Percentiles rank a stretch among this genome's conserved stretches.
phyloP scores from a whole-genome alignment of 2,113 vertebrate genomes.

The Pseudolaguvia tuberculata region DNA sequence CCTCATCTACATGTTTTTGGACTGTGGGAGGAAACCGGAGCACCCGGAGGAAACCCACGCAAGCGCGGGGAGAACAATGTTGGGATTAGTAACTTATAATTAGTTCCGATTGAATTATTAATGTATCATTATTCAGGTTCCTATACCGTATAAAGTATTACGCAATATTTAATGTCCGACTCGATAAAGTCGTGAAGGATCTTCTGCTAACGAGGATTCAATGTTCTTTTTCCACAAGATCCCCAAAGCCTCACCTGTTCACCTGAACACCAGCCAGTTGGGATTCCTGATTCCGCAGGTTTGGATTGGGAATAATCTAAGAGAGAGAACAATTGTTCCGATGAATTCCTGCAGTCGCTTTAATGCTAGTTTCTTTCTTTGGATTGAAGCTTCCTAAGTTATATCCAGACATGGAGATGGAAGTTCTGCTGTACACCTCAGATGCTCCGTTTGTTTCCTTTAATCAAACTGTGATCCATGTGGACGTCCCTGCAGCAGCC shows the following conservation, averaged over 20 bases:
- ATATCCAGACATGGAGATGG: constrained; percentile 64
- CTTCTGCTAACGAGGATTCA: background rate
- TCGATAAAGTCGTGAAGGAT: background rate
- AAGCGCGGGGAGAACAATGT: no score
- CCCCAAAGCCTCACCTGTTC: constrained; percentile 49
- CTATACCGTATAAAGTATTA: no score
- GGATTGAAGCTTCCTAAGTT: constrained; percentile 58
- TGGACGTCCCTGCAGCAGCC: constrained; percentile 3
- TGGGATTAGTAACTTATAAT: no score
- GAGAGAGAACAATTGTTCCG: no score
- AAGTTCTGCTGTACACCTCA: constrained; percentile 55
- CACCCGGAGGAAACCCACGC: no score
- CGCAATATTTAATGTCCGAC: no score
- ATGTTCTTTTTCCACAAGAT: constrained; percentile 53
- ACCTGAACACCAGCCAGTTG: constrained; percentile 66
- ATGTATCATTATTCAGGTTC: no score
- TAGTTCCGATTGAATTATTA: no score
- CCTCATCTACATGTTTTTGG: no score
- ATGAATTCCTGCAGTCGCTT: no score
- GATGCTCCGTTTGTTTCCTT: constrained; percentile 57
- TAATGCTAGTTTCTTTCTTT: background rate
- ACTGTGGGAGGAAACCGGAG: no score
- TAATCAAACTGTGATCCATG: constrained; percentile 39
- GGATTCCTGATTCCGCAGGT: constrained; percentile 64
- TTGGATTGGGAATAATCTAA: constrained; percentile 1